Evolutionary conservation across 2,113 vertebrate genomes (phyloP).

Genomic region (Dasypus novemcinctus): DNA sequence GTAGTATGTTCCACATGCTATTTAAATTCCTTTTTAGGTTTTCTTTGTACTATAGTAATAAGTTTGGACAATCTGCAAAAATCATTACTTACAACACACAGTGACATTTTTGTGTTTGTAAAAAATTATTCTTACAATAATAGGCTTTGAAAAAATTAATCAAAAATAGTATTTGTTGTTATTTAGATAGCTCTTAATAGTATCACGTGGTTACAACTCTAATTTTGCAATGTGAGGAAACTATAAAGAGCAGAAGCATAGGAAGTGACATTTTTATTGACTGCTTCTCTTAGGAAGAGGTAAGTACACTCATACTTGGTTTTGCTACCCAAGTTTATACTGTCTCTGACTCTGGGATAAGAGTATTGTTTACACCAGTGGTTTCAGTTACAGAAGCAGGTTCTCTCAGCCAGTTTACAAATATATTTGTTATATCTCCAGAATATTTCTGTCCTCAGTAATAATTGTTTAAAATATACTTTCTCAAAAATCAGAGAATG

Average conservation of each 20-base stretch:
- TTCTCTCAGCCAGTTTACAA: neutral
- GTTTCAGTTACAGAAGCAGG: neutral
- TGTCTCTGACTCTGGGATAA: neutral
- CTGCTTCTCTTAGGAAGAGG: neutral
- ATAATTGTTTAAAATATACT: neutral
- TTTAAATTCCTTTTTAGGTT: neutral
- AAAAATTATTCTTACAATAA: conserved; percentile 30
- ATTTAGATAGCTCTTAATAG: neutral
- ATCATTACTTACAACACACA: neutral
- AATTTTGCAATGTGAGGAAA: neutral
- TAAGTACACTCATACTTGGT: neutral
- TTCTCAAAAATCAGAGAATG: neutral
- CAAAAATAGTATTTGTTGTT: neutral
- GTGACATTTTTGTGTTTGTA: neutral
- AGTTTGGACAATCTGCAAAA: neutral
- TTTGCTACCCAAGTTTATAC: neutral
- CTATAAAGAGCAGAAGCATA: neutral
- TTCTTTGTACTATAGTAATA: neutral
- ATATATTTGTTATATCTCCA: neutral
- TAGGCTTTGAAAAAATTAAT: neutral
- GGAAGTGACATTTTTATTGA: neutral
- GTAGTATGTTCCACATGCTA: neutral
- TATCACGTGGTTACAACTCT: neutral
- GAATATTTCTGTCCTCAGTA: neutral
- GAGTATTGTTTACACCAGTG: neutral